A percentile compares a stretch with the other conserved stretches of the same genome.
These are phyloP conservation scores for Ramphastos sulfuratus DNA, from an alignment of 2,113 vertebrate species.

Conservation along the genomic window DNA sequence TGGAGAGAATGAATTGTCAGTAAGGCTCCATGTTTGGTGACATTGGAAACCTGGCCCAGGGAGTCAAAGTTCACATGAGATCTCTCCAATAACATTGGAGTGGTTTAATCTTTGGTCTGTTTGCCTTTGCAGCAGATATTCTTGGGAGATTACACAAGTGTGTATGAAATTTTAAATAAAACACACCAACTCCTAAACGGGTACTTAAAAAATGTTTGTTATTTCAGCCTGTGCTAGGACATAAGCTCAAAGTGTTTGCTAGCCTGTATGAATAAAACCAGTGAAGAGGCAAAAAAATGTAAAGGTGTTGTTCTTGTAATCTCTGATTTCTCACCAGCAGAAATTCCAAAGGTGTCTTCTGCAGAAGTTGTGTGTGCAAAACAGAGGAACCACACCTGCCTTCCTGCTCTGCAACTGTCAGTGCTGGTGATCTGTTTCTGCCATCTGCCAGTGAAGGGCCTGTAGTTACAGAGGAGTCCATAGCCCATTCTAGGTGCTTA, in stretches of 20 bases:
- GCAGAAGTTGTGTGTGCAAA: background rate
- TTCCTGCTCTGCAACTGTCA: background rate
- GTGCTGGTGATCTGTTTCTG: background rate
- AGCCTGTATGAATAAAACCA: background rate
- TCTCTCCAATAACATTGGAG: accelerated
- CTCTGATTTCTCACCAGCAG: background rate
- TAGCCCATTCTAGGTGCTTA: background rate
- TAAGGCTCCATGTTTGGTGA: accelerated
- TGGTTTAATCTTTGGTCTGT: background rate
- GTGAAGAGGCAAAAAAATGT: background rate
- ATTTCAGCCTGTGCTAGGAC: background rate
- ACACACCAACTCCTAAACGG: background rate
- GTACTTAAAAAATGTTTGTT: background rate
- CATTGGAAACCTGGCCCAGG: background rate
- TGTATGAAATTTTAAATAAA: background rate
- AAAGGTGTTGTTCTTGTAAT: background rate
- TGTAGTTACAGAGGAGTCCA: background rate
- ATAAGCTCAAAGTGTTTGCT: background rate
- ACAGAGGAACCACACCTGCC: background rate
- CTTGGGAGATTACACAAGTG: accelerated
- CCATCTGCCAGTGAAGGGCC: background rate
- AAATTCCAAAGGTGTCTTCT: background rate
- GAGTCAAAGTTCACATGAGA: background rate
- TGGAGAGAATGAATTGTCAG: background rate
- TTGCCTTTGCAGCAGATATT: background rate